Evolutionary conservation across 2,113 vertebrate species (phyloP), one percentile per base, ranked within the genome.

Genomic region (Tychaedon coryphoeus): DNA sequence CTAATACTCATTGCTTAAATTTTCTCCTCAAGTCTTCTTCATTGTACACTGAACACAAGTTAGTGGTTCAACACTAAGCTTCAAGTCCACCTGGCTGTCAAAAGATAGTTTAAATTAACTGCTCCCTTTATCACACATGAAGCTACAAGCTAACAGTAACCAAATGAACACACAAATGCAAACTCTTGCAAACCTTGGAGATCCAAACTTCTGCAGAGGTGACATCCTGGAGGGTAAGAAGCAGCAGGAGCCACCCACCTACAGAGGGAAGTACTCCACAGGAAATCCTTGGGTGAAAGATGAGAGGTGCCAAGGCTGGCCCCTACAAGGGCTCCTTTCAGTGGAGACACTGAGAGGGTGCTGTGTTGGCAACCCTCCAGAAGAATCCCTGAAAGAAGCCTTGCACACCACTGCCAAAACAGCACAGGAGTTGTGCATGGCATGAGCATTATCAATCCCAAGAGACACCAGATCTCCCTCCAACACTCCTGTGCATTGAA

Each of bases 401-500:
- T n/a, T 66, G 57, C 36, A 5, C 10, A 48, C 10, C 45, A 61
- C 19, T 22, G 34, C 19, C 2, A 42, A 23, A 78, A 66, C 19
- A 51, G 71, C 45, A 45, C 43, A 8, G 26, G 36, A 51, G 36
- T 1, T 69, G 36, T 47, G 23, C 23, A 4, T 19, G 33, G 36
- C 36, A 10, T 1, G 25, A 34, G 50, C 40, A 8, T 15, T 29
- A 13, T 45, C n/a, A 45, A 0, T 31, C 17, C 38, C 77, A 72
- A 66, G 33, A 78, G 56, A 42, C 40, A 42, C 28, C 40, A 69
- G 26, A 31, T 15, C 3, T 57, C 58, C 26, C 28, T 58, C 14
- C 2, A 1, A 0, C 10, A 7, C 22, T 6, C 54, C 42, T n/a
- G 34, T 11, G 18, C 5, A 13, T 1, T 33, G 24, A 69, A 56